Conservation (phyloP, 2,888 invertebrate species). For the Nysson spinosus region DNA sequence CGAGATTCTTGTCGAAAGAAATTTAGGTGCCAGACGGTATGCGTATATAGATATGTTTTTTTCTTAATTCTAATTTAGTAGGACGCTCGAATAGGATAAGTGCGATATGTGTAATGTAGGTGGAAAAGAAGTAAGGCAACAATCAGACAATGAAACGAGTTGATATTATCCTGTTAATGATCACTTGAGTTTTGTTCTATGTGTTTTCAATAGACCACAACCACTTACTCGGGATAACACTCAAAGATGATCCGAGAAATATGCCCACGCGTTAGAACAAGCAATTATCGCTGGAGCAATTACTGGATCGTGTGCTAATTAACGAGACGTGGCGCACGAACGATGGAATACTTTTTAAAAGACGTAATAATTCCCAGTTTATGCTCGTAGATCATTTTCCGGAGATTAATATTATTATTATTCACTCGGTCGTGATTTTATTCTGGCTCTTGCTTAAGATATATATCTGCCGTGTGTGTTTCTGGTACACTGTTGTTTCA, state of each 20-base stretch:
- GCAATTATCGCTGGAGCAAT: conserved; percentile 31
- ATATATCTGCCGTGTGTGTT: not conserved
- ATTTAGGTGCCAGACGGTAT: not conserved
- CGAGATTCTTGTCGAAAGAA: too few species aligned
- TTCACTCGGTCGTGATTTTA: conserved; percentile 1
- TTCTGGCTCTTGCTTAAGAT: conserved; percentile 4
- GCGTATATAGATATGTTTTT: too few species aligned
- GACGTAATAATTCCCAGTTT: conserved; percentile 5
- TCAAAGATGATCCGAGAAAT: conserved; percentile 23
- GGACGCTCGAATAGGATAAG: too few species aligned
- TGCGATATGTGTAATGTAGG: too few species aligned
- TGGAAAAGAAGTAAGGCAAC: too few species aligned
- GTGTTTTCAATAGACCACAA: not conserved
- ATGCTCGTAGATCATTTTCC: conserved; percentile 6
- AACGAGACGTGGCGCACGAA: conserved; percentile 22
- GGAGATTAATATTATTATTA: not conserved
- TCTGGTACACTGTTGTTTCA: not conserved
- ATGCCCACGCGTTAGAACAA: conserved; percentile 1
- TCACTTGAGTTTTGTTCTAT: too few species aligned
- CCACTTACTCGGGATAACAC: conserved; percentile 9
- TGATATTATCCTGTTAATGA: too few species aligned
- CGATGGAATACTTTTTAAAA: not conserved
- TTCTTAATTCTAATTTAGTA: too few species aligned
- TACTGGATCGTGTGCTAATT: conserved; percentile 43
- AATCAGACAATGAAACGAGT: too few species aligned